Conservation (phyloP, 2,113 vertebrate species). For the Neodontobutis hainanensis region DNA sequence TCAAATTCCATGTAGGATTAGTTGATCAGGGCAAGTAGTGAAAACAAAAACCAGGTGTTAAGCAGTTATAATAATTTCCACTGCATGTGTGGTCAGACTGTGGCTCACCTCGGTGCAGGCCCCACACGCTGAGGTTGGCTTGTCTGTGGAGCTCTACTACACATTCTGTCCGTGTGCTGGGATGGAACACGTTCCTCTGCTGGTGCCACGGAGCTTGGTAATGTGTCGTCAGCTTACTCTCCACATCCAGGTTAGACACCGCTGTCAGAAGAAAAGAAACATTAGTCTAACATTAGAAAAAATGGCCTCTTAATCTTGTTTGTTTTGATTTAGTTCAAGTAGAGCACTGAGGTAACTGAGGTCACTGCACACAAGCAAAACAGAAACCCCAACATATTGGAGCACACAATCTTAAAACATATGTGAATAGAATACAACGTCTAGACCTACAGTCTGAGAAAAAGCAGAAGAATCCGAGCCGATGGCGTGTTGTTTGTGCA, state of each 20-base stretch:
- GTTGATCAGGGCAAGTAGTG: background rate
- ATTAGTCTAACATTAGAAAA: background rate
- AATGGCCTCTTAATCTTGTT: background rate
- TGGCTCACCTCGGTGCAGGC: slow-evolving; percentile 83
- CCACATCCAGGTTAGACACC: slow-evolving; percentile 92
- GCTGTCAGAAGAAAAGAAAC: slow-evolving; percentile 75
- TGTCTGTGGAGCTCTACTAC: slow-evolving; percentile 90
- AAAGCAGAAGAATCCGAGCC: slow-evolving; percentile 33
- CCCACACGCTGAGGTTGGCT: slow-evolving; percentile 86
- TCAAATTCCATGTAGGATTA: background rate
- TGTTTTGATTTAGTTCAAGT: background rate
- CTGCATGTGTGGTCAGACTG: background rate
- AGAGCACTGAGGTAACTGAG: background rate
- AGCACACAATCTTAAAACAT: background rate
- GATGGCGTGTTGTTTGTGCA: slow-evolving; percentile 41
- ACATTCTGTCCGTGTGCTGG: slow-evolving; percentile 86
- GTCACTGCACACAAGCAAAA: too few relatives aligned
- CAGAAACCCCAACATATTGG: background rate
- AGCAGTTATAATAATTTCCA: background rate
- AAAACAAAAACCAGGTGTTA: background rate
- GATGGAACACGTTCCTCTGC: slow-evolving; percentile 89
- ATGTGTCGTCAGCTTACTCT: slow-evolving; percentile 91
- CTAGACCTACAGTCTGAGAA: slow-evolving; percentile 2
- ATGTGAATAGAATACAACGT: background rate
- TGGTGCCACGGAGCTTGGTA: slow-evolving; percentile 89